Percentiles rank a stretch among this genome's conserved stretches.
These are phyloP conservation scores for Netelia inedita DNA, from an alignment of 2,888 invertebrate genomes.

Conservation along the genomic window DNA sequence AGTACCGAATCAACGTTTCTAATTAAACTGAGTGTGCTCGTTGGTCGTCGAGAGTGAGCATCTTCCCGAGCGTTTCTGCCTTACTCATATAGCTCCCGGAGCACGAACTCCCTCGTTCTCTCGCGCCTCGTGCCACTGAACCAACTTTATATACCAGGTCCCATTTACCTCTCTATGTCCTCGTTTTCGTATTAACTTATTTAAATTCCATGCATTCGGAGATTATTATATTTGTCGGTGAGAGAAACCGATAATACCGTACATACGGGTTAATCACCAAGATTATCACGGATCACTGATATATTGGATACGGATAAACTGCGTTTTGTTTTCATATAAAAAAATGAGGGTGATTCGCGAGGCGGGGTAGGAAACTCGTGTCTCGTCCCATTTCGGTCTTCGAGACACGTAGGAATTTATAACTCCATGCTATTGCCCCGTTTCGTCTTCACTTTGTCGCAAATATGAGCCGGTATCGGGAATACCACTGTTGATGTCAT, in stretches of 20 bases:
- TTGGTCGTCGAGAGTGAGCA: slow-evolving; percentile 38
- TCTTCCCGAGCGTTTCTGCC: slow-evolving; percentile 23
- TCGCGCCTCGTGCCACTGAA: slow-evolving; percentile 1
- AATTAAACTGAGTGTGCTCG: slow-evolving; percentile 44
- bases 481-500: background rate
- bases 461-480: background rate
- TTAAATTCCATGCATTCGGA: slow-evolving; percentile 32
- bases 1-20: slow-evolving; percentile 42
- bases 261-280: slow-evolving; percentile 17
- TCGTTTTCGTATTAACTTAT: slow-evolving; percentile 38
- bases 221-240: slow-evolving; percentile 10
- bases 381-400: slow-evolving; percentile 5
- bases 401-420: slow-evolving; percentile 42
- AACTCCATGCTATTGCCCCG: slow-evolving; percentile 17
- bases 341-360: background rate
- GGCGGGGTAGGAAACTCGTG: background rate
- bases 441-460: background rate
- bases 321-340: slow-evolving; percentile 7
- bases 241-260: slow-evolving; percentile 11
- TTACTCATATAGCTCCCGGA: slow-evolving; percentile 38
- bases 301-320: background rate
- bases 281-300: background rate
- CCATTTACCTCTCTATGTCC: background rate
- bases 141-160: slow-evolving; percentile 32
- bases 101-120: slow-evolving; percentile 39